These are phyloP conservation scores for Epinotia demarniana DNA, from an alignment of 2,888 invertebrate species.

Conservation along the genomic window DNA sequence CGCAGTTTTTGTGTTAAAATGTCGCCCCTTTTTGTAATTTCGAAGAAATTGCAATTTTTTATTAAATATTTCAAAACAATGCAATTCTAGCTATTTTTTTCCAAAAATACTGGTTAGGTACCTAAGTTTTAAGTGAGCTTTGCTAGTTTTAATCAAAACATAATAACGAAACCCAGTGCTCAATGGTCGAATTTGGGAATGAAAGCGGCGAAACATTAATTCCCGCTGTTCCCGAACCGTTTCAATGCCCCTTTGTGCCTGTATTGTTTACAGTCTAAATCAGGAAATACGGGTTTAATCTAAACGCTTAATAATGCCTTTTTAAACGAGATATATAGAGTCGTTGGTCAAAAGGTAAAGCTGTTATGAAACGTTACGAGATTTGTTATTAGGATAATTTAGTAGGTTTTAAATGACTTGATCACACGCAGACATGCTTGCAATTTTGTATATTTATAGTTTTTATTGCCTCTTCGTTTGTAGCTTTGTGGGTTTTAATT, in stretches of 20 bases:
- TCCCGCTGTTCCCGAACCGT: conserved; percentile 15
- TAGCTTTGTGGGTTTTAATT: no score
- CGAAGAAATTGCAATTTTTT: no score
- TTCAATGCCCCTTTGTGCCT: conserved; percentile 24
- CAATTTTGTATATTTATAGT: background rate
- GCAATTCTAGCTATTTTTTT: background rate
- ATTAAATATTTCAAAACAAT: no score
- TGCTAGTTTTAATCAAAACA: background rate
- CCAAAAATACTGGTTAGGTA: background rate
- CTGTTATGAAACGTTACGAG: background rate
- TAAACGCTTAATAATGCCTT: conserved; percentile 24
- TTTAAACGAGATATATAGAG: conserved; percentile 22
- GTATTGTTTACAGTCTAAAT: conserved; percentile 17
- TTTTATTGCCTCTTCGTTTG: background rate
- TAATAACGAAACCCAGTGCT: background rate
- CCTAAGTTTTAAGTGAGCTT: background rate
- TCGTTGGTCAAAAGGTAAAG: conserved; percentile 16
- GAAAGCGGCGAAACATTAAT: conserved; percentile 30
- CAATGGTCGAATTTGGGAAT: conserved; percentile 16
- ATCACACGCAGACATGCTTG: background rate
- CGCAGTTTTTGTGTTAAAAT: no score
- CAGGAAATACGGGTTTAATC: conserved; percentile 25
- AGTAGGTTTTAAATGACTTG: background rate
- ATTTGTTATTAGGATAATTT: background rate
- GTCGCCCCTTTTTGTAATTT: no score